phyloP scores from a whole-genome alignment of 2,888 invertebrate species.

The Sceliomorpha sp. region DNA sequence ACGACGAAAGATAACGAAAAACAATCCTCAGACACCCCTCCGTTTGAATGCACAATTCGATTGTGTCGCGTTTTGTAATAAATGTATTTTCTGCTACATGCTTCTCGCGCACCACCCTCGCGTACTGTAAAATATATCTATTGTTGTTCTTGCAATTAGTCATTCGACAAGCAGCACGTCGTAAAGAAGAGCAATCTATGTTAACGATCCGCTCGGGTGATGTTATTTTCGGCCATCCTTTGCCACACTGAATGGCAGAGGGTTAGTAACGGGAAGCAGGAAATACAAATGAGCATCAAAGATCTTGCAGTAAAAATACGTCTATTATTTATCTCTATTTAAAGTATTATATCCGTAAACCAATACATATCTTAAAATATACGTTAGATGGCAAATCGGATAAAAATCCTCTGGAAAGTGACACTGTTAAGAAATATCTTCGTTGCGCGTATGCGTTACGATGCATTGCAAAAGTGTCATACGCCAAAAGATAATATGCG shows the following conservation, averaged over 20 bases:
- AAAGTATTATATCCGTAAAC: constrained; percentile 28
- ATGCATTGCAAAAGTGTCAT: too few species aligned
- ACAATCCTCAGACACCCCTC: constrained; percentile 60
- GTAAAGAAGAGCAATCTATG: constrained; percentile 73
- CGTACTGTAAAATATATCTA: constrained; percentile 73
- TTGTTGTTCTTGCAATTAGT: constrained; percentile 78
- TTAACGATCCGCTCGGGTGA: constrained; percentile 66
- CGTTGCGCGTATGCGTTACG: too few species aligned
- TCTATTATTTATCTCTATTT: constrained; percentile 51
- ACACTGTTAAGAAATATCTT: too few species aligned
- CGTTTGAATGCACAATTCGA: constrained; percentile 72
- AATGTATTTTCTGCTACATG: constrained; percentile 70
- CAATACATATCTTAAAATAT: too few species aligned
- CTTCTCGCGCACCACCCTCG: constrained; percentile 62
- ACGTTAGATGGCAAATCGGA: too few species aligned
- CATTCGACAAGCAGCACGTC: constrained; percentile 72
- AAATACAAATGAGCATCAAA: constrained; percentile 56
- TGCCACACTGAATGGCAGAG: constrained; percentile 55
- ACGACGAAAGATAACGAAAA: constrained; percentile 78
- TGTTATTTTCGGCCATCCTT: constrained; percentile 70
- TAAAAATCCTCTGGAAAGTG: too few species aligned
- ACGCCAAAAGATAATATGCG: too few species aligned
- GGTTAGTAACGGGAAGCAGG: constrained; percentile 57
- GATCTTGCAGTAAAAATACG: constrained; percentile 54
- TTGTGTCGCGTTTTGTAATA: constrained; percentile 73